A percentile compares a stretch with the other conserved stretches of the same genome.
Conservation (phyloP, 2,113 vertebrate genomes). For the Rhynchopsitta pachyrhyncha region DNA sequence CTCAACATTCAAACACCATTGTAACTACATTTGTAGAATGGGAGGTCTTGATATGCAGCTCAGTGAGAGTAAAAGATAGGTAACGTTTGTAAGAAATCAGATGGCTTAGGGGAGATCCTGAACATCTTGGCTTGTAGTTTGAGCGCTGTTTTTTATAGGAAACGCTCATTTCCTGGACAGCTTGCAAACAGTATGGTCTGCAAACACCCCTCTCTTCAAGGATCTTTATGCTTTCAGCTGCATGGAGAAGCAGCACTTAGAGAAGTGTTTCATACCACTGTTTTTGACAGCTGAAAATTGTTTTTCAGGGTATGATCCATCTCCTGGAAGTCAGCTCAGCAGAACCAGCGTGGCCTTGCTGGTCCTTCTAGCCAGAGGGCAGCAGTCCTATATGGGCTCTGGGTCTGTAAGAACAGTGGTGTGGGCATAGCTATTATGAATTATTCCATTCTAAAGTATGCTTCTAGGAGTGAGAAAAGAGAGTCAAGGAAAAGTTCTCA, state of each 20-base stretch:
- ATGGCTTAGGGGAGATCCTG: background rate
- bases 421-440: background rate
- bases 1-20: background rate
- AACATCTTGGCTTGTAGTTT: background rate
- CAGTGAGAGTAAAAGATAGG: background rate
- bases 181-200: conserved; percentile 29
- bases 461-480: background rate
- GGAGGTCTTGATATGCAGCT: background rate
- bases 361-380: background rate
- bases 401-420: background rate
- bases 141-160: background rate
- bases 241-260: background rate
- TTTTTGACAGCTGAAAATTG: background rate
- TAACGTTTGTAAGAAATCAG: background rate
- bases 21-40: background rate
- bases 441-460: background rate
- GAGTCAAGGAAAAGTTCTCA: background rate
- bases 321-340: background rate
- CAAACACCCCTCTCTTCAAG: background rate
- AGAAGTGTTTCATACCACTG: background rate
- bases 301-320: background rate
- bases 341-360: background rate
- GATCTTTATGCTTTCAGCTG: background rate
- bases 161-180: conserved; percentile 49
- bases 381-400: background rate